phyloP scores from a whole-genome alignment of 1,140 invertebrate species.

The Drosophila yakuba region DNA sequence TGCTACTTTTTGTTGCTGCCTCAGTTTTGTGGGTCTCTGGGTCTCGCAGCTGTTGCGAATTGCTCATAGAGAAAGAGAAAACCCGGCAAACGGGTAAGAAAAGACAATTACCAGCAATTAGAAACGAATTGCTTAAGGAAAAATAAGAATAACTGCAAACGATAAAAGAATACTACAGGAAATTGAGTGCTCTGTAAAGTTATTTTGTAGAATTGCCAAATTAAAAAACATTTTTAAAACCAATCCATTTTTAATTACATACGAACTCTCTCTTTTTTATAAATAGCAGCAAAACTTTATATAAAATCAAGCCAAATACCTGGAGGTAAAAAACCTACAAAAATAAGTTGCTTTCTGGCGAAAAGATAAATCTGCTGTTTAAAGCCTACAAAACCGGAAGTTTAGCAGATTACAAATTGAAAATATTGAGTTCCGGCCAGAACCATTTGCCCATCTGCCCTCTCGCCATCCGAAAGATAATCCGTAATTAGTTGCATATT shows the following conservation, averaged over 20 bases:
- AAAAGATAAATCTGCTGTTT: neutral
- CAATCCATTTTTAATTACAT: too few species aligned
- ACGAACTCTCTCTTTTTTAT: neutral
- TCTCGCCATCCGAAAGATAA: slow-evolving; percentile 38
- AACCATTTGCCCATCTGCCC: neutral
- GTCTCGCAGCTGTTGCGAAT: slow-evolving; percentile 72
- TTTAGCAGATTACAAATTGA: neutral
- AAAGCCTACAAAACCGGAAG: neutral
- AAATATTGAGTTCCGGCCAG: neutral
- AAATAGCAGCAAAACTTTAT: neutral
- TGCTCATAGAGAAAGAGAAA: slow-evolving; percentile 26
- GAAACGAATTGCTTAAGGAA: slow-evolving; percentile 74
- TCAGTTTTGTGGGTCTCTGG: slow-evolving; percentile 78
- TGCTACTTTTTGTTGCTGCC: slow-evolving; percentile 58
- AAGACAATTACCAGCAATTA: slow-evolving; percentile 82
- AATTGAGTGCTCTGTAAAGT: slow-evolving; percentile 16
- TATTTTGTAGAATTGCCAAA: neutral
- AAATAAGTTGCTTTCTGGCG: neutral
- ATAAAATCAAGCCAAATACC: neutral
- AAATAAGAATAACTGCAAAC: slow-evolving; percentile 45
- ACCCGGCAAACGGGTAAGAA: slow-evolving; percentile 6
- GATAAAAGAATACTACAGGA: slow-evolving; percentile 32
- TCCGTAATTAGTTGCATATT: slow-evolving; percentile 71
- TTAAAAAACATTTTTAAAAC: neutral
- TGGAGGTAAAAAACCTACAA: neutral